Evolutionary conservation across 2,888 invertebrate species (phyloP).

Genomic region (Cylindroiulus punctatus): DNA sequence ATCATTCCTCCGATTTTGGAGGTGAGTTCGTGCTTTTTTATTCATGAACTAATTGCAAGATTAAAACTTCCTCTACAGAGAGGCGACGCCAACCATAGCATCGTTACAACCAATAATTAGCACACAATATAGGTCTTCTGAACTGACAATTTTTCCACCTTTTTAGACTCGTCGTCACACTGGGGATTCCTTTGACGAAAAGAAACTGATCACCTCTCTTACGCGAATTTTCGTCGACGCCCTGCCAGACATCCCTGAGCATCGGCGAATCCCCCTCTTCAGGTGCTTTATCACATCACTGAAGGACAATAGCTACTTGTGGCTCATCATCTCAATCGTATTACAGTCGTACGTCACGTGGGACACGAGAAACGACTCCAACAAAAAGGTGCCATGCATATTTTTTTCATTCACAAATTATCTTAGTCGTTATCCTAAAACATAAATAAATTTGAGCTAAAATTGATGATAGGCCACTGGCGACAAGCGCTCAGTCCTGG

Average conservation of each 20-base stretch:
- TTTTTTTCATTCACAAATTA: background rate
- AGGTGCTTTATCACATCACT: constrained; percentile 76
- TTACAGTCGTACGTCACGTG: constrained; percentile 66
- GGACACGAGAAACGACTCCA: constrained; percentile 51
- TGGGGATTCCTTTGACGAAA: background rate
- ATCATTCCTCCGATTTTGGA: constrained; percentile 85
- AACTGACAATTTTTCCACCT: no score
- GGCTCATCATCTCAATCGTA: constrained; percentile 66
- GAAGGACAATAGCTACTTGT: constrained; percentile 66
- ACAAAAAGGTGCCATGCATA: background rate
- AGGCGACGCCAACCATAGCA: no score
- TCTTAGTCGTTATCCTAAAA: background rate
- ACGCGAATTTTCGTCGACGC: constrained; percentile 91
- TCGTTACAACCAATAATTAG: no score
- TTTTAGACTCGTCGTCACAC: constrained; percentile 22
- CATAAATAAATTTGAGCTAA: background rate
- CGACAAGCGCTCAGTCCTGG: constrained; percentile 14
- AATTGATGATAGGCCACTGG: background rate
- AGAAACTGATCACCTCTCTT: constrained; percentile 66
- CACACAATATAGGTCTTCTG: no score
- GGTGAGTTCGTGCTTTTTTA: constrained; percentile 61
- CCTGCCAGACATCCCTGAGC: constrained; percentile 90
- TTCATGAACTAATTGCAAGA: background rate
- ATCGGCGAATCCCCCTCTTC: constrained; percentile 84
- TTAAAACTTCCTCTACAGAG: no score